These are phyloP conservation scores for Kryptolebias marmoratus DNA, from an alignment of 2,113 vertebrate species.

Conservation along the genomic window DNA sequence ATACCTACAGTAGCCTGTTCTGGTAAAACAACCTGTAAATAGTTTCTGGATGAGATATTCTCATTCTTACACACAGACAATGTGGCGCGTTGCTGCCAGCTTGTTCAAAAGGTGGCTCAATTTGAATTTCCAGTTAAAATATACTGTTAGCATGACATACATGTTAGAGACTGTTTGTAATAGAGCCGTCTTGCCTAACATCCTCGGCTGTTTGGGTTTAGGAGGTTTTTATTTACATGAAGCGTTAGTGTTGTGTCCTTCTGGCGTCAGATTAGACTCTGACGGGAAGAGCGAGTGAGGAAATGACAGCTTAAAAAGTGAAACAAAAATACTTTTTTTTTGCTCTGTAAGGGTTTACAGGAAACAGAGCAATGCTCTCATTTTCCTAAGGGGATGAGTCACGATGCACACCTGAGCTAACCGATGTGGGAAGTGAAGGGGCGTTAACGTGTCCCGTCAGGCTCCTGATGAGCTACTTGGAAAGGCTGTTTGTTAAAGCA, in stretches of 20 bases:
- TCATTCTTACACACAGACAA: background rate
- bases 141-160: constrained; percentile 7
- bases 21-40: constrained; percentile 37
- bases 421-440: background rate
- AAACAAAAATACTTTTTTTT: constrained; percentile 2
- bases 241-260: constrained; percentile 41
- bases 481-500: background rate
- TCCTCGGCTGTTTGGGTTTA: constrained; percentile 63
- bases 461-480: background rate
- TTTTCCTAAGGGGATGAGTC: background rate
- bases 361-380: background rate
- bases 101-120: background rate
- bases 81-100: background rate
- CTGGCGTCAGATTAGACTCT: constrained; percentile 52
- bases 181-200: constrained; percentile 31
- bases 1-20: constrained; percentile 29
- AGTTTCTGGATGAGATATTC: constrained; percentile 29
- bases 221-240: constrained; percentile 60
- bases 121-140: background rate
- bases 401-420: constrained; percentile 19
- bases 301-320: constrained; percentile 16
- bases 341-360: background rate
- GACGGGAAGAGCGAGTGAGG: constrained; percentile 19
- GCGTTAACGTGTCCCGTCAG: background rate
- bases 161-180: constrained; percentile 25